These are phyloP conservation scores for Hymenopus coronatus DNA, from an alignment of 2,888 invertebrate genomes.

Conservation along the genomic window DNA sequence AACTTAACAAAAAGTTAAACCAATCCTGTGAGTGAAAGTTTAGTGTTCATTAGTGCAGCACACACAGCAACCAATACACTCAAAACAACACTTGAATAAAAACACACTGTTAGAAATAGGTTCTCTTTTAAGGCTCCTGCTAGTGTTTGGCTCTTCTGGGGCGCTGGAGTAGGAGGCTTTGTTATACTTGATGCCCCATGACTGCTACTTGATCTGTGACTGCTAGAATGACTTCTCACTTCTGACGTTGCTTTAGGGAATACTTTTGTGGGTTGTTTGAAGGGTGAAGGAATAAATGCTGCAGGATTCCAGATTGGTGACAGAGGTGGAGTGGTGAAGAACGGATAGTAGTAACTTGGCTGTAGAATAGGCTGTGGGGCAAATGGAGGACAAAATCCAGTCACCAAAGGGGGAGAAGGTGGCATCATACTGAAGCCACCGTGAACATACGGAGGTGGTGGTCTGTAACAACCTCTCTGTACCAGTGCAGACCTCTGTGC, in stretches of 20 bases:
- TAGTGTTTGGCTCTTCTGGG: background rate
- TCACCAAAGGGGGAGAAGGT: background rate
- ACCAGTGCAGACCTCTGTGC: background rate
- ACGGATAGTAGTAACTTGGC: background rate
- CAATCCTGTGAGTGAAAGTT: too few species aligned
- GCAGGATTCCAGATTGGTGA: background rate
- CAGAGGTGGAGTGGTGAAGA: background rate
- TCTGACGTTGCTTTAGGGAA: background rate
- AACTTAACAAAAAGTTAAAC: background rate
- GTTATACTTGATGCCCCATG: background rate
- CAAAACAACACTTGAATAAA: background rate
- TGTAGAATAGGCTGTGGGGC: background rate
- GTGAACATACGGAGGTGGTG: background rate
- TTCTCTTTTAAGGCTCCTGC: background rate
- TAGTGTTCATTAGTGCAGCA: background rate
- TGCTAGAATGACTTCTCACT: background rate
- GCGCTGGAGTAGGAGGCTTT: background rate
- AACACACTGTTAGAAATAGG: background rate
- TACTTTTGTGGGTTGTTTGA: background rate
- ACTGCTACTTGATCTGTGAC: background rate
- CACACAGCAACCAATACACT: background rate
- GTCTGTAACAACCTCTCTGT: background rate
- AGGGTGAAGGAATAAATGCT: background rate
- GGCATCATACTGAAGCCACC: background rate
- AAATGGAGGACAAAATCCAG: background rate